Evolutionary conservation across 2,797 vertebrate genomes (phyloP).

Genomic region (Distichodus sexfasciatus): DNA sequence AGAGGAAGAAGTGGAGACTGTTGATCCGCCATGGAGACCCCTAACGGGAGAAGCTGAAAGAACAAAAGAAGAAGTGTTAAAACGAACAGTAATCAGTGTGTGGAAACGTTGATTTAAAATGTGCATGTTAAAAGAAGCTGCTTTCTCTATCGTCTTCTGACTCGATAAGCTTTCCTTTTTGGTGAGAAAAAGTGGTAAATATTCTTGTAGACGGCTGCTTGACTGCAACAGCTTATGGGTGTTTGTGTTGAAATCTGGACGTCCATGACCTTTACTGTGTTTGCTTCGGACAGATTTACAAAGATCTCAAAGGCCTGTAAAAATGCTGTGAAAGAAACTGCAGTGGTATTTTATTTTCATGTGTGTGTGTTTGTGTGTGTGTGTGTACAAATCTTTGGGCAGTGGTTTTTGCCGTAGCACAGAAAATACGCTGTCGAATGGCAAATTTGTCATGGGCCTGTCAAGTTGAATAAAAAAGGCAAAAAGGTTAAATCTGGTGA

Average conservation of each 20-base stretch:
- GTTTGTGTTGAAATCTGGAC: background rate
- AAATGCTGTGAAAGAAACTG: background rate
- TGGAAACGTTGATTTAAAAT: no score
- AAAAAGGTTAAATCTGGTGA: background rate
- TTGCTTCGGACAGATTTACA: background rate
- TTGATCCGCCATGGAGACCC: no score
- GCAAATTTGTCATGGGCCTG: conserved; percentile 9
- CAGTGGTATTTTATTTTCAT: conserved; percentile 4
- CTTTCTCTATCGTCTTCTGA: no score
- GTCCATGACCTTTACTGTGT: conserved; percentile 3
- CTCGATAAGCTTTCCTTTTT: no score
- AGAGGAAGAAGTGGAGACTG: no score
- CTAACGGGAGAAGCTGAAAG: no score
- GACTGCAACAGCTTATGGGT: background rate
- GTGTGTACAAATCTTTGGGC: background rate
- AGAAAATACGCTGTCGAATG: background rate
- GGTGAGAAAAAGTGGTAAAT: no score
- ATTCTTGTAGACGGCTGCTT: no score
- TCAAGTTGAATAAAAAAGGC: conserved; percentile 6
- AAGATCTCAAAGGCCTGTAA: background rate
- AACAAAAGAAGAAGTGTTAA: background rate
- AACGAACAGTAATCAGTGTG: no score
- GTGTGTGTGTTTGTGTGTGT: no score
- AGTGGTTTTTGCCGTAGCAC: background rate
- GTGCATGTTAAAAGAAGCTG: no score